phyloP scores from a whole-genome alignment of 37 sponge, comb jelly and placozoan genomes.

The Dysidea cf. avara region DNA sequence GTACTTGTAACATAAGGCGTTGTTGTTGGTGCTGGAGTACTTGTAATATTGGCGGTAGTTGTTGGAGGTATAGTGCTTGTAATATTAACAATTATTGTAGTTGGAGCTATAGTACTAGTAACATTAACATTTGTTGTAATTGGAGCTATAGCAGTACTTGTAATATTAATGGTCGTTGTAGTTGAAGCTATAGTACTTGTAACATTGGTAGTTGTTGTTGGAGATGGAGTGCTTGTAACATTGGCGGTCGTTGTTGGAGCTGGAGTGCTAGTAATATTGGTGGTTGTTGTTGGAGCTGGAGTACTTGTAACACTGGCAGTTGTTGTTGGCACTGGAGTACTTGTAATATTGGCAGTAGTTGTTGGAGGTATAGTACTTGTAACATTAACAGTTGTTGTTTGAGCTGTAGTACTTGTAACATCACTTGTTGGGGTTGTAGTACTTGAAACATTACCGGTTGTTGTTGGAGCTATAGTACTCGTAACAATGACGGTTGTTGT shows the following conservation, averaged over 20 bases:
- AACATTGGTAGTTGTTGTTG: not conserved
- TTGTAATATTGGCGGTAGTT: no score
- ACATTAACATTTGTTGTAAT: not conserved
- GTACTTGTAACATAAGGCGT: no score
- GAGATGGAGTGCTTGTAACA: not conserved
- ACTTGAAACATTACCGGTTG: no score
- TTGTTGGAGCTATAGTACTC: no score
- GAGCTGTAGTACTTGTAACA: no score
- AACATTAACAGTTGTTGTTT: no score
- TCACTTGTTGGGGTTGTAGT: no score
- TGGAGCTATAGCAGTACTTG: not conserved
- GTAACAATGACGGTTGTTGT: no score
- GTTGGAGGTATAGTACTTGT: no score
- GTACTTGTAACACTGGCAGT: not conserved
- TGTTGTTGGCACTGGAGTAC: not conserved
- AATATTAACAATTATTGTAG: not conserved
- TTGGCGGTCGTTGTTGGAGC: not conserved
- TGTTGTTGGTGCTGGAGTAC: no score
- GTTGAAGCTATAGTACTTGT: not conserved
- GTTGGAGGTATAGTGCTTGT: no score
- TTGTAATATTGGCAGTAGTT: no score
- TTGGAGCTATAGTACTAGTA: not conserved
- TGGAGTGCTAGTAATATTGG: not conserved
- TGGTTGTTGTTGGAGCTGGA: not conserved
- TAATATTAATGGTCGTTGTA: not conserved